Evolutionary conservation across 2,113 vertebrate genomes (phyloP).

Genomic region (Eudyptes chrysolophus): DNA sequence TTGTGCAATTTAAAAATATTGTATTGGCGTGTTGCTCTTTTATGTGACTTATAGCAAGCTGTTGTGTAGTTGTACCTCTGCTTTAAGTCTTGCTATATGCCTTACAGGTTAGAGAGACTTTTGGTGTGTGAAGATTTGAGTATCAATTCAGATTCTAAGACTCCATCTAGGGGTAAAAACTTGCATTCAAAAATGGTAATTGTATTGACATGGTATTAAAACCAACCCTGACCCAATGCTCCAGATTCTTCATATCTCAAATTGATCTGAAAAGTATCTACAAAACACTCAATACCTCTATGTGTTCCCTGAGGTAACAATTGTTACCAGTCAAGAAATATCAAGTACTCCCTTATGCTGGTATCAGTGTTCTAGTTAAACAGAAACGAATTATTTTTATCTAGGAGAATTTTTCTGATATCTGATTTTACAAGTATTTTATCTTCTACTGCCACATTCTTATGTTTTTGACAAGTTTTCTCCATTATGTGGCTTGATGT

Average conservation of each 20-base stretch:
- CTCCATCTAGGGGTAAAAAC: background rate
- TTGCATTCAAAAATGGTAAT: background rate
- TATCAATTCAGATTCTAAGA: background rate
- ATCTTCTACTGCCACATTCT: background rate
- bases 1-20: background rate
- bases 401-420: background rate
- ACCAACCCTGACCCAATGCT: background rate
- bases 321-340: background rate
- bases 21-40: background rate
- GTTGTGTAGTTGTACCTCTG: background rate
- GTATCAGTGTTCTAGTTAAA: background rate
- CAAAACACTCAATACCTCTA: background rate
- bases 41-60: background rate
- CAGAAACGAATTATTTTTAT: background rate
- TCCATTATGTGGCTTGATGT: background rate
- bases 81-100: background rate
- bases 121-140: background rate
- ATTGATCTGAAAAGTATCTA: background rate
- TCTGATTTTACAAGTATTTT: background rate
- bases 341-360: background rate
- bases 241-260: background rate
- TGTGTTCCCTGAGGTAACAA: background rate
- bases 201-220: background rate
- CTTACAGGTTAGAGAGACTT: background rate
- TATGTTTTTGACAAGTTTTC: background rate